A percentile compares a stretch with the other conserved stretches of the same genome.
These are phyloP conservation scores for Atta texana DNA, from an alignment of 1,140 invertebrate species.

Conservation along the genomic window DNA sequence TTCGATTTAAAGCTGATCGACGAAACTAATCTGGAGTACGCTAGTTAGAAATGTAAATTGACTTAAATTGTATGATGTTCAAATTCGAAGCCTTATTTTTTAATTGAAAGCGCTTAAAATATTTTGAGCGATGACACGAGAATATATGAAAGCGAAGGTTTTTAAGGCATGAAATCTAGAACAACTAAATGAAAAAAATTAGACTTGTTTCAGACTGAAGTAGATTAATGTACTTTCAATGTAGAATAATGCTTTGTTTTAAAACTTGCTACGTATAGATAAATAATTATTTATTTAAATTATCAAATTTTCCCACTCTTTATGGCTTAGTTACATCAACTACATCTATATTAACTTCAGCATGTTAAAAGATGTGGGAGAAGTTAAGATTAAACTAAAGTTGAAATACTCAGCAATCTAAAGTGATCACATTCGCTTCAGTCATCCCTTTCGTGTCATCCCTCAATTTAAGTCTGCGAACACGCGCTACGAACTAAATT, in stretches of 20 bases:
- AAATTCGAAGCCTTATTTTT: not conserved
- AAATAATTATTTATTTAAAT: not conserved
- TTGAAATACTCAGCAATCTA: not conserved
- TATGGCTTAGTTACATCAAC: not conserved
- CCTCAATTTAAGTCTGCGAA: conserved; percentile 1
- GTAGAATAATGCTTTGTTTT: not conserved
- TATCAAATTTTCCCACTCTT: not conserved
- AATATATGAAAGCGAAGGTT: not conserved
- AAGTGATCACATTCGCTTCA: not conserved
- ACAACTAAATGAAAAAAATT: not conserved
- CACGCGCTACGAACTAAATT: conserved; percentile 58
- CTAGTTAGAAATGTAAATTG: not conserved
- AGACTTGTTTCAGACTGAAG: not conserved
- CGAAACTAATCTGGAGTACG: not conserved
- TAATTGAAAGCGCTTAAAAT: not conserved
- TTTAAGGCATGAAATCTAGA: not conserved
- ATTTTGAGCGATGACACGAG: conserved; percentile 24
- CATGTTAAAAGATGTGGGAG: not conserved
- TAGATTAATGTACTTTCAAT: not conserved
- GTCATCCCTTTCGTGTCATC: conserved; percentile 23
- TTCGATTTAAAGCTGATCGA: not conserved
- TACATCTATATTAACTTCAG: not conserved
- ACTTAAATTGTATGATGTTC: not conserved
- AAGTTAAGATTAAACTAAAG: conserved; percentile 1
- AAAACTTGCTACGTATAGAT: not conserved